These are phyloP conservation scores for Stegophylla sp. DNA, from an alignment of 2,888 invertebrate genomes.

Conservation along the genomic window DNA sequence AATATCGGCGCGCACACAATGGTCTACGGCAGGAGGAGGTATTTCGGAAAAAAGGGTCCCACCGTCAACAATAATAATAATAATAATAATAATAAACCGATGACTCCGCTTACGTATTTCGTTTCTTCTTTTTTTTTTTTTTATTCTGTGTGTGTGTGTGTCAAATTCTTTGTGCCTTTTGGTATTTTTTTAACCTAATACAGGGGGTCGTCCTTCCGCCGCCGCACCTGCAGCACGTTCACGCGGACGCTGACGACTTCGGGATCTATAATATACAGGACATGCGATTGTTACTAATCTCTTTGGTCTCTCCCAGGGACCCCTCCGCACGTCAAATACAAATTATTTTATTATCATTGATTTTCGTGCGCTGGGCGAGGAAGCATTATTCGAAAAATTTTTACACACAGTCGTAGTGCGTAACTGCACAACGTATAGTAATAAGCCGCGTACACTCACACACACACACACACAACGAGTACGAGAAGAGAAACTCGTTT, in stretches of 20 bases:
- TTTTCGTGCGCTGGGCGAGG: slow-evolving; percentile 33
- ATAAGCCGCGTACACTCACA: not conserved
- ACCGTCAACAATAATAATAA: slow-evolving; percentile 49
- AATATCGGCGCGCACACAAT: slow-evolving; percentile 40
- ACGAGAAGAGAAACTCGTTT: slow-evolving; percentile 34
- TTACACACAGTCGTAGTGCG: slow-evolving; percentile 34
- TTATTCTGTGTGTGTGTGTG: not conserved
- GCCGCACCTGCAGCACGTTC: slow-evolving; percentile 54
- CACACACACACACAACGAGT: no score
- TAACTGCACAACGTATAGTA: not conserved
- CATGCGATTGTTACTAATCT: slow-evolving; percentile 55
- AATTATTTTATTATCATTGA: no score
- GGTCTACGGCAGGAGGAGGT: no score
- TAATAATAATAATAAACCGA: slow-evolving; percentile 55
- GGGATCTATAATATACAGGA: slow-evolving; percentile 23
- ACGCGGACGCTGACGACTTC: slow-evolving; percentile 37
- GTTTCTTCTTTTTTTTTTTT: slow-evolving; percentile 3
- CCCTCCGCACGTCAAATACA: slow-evolving; percentile 54
- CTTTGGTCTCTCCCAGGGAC: slow-evolving; percentile 34
- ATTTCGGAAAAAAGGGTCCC: slow-evolving; percentile 34
- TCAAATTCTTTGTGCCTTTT: slow-evolving; percentile 50
- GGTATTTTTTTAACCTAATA: slow-evolving; percentile 38
- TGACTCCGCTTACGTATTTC: not conserved
- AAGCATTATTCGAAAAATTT: slow-evolving; percentile 37
- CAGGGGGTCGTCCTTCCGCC: slow-evolving; percentile 32